A percentile compares a stretch with the other conserved stretches of the same genome.
Conservation (phyloP, 2,888 invertebrate species). For the Drosophila acutilabella region DNA sequence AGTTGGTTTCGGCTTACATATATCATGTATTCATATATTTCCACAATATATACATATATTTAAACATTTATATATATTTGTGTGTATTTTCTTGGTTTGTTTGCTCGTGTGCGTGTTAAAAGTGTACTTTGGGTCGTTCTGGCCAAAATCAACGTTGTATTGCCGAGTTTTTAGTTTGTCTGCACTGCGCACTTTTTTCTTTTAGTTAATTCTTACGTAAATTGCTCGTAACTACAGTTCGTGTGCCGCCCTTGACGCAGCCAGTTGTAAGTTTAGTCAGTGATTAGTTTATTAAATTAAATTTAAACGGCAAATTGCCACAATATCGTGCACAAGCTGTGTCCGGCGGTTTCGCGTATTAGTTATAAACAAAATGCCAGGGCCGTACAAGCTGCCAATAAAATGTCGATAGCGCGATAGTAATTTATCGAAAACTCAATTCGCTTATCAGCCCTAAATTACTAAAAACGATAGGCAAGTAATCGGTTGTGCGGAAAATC, state of each 20-base stretch:
- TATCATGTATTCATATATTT: slow-evolving; percentile 8
- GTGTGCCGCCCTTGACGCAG: slow-evolving; percentile 3
- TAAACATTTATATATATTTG: slow-evolving; percentile 6
- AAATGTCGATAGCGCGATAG: slow-evolving; percentile 19
- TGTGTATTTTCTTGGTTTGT: slow-evolving; percentile 8
- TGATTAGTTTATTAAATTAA: slow-evolving; percentile 38
- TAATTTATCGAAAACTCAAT: slow-evolving; percentile 9
- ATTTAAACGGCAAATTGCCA: slow-evolving; percentile 31
- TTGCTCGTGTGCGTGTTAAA: slow-evolving; percentile 5
- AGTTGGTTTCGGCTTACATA: slow-evolving; percentile 43
- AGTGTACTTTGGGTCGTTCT: slow-evolving; percentile 29
- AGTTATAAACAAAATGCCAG: slow-evolving; percentile 68
- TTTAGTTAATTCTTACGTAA: slow-evolving; percentile 55
- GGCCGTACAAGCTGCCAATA: slow-evolving; percentile 9
- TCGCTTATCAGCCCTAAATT: slow-evolving; percentile 12
- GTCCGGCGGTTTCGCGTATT: slow-evolving; percentile 50
- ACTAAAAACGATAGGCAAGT: not conserved
- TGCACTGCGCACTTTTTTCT: slow-evolving; percentile 48
- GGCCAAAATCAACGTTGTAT: slow-evolving; percentile 24
- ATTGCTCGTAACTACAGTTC: slow-evolving; percentile 28
- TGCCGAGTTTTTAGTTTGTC: slow-evolving; percentile 25
- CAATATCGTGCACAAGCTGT: slow-evolving; percentile 21
- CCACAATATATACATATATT: slow-evolving; percentile 4
- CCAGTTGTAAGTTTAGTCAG: slow-evolving; percentile 18
- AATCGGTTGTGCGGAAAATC: not conserved